Conservation (phyloP, 2,888 invertebrate genomes). For the Drosophila phalerata region DNA sequence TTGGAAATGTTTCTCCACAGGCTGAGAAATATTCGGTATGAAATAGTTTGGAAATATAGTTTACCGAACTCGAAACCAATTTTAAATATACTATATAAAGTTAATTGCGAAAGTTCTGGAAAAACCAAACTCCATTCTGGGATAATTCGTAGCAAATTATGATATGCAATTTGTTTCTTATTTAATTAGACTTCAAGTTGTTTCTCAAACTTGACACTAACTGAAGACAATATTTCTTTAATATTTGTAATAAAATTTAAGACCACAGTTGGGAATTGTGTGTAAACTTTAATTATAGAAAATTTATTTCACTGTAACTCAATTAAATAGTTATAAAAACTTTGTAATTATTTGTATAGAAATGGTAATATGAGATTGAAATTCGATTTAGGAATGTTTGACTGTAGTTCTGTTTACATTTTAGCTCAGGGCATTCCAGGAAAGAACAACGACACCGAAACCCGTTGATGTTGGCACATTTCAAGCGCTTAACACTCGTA, state of each 20-base stretch:
- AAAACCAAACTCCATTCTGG: neutral
- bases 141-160: neutral
- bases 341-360: neutral
- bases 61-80: neutral
- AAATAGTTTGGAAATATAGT: neutral
- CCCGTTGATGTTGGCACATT: conserved; percentile 67
- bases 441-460: conserved; percentile 48
- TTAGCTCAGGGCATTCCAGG: conserved; percentile 47
- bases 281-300: neutral
- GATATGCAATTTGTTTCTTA: neutral
- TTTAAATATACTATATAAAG: neutral
- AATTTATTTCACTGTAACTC: no score
- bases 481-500: conserved; percentile 18
- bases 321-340: neutral
- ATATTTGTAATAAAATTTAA: neutral
- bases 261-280: neutral
- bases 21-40: neutral
- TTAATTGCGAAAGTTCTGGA: neutral
- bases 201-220: no score
- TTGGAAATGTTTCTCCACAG: neutral
- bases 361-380: neutral
- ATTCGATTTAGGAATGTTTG: conserved; percentile 2
- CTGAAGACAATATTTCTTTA: no score
- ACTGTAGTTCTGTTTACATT: conserved; percentile 41
- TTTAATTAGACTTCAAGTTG: no score